Evolutionary conservation across 2,888 invertebrate genomes (phyloP), one percentile per base, ranked within the genome.

Genomic region (Synanthedon tipuliformis): DNA sequence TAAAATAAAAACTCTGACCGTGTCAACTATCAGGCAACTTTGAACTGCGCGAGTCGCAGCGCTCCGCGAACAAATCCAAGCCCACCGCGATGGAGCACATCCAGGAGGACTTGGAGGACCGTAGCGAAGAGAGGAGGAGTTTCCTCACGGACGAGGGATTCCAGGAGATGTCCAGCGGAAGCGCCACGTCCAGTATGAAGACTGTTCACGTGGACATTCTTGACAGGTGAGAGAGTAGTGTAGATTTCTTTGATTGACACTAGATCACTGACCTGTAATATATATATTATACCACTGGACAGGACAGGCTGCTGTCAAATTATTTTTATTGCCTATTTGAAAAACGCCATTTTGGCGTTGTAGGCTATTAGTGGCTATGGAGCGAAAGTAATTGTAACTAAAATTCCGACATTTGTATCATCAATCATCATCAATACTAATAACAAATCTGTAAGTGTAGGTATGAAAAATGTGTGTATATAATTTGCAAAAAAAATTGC

Each of bases 91-190:
- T 86, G 70, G 82, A 77, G 13, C 74, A 73, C 51, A 86, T 85
- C 3, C 54, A 66, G 3, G 84, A 83, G 56, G 73, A 62, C 4
- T 50, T 65, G 0, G 83, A 84, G 51, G 69, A 68, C 0, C 54
- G 48, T 0, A 59, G 55, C 1, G 69, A 57, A 12, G 62, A 74
- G 12, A 78, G 78, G 57, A 73, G 67, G 40, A 59, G 61, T 5
- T 85, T 82, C 0, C 65, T 86, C 5, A 73, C 79, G 0, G 86
- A 87, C 27, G 86, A 87, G 52, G 86, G 86, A 0, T 87, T 86
- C 50, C 83, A 82, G 55, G 86, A 87, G 50, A 82, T 84, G 82
- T 80, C 79, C 49, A 56, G 50, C 40, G 13, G 11, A 16, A 50
- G 50, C 40, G 34, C 27, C 27, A n/a, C 12, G 12, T 27, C 49